Conservation (phyloP, 23 tunicate species). For the Oikopleura albicans region DNA sequence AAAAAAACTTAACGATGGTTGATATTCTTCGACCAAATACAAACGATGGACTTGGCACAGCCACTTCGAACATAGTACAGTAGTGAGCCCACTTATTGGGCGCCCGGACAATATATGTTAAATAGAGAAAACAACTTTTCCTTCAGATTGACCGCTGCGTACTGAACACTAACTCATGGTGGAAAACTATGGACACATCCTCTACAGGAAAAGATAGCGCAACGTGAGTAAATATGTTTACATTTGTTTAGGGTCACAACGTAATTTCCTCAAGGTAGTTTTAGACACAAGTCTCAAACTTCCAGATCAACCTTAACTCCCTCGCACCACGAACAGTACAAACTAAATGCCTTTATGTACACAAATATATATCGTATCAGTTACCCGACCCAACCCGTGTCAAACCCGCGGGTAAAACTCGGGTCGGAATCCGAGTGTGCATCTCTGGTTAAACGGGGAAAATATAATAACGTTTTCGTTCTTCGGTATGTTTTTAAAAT, state of each 20-base stretch:
- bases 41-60: background rate
- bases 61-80: background rate
- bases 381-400: background rate
- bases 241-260: no score
- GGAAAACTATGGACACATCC: background rate
- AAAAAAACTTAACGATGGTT: slow-evolving; percentile 4
- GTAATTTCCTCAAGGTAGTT: no score
- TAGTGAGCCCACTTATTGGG: background rate
- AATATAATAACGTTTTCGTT: no score
- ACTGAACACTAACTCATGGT: background rate
- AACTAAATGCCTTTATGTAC: background rate
- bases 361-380: background rate
- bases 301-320: no score
- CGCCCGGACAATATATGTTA: background rate
- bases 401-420: no score
- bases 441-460: no score
- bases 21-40: background rate
- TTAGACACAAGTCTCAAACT: no score
- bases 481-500: no score
- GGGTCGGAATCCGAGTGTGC: no score
- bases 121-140: background rate
- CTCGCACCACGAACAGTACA: no score
- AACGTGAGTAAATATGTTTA: background rate
- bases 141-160: background rate
- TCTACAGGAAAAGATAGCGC: background rate